Conservation (phyloP, 2,113 vertebrate species). For the Cercocebus atys region DNA sequence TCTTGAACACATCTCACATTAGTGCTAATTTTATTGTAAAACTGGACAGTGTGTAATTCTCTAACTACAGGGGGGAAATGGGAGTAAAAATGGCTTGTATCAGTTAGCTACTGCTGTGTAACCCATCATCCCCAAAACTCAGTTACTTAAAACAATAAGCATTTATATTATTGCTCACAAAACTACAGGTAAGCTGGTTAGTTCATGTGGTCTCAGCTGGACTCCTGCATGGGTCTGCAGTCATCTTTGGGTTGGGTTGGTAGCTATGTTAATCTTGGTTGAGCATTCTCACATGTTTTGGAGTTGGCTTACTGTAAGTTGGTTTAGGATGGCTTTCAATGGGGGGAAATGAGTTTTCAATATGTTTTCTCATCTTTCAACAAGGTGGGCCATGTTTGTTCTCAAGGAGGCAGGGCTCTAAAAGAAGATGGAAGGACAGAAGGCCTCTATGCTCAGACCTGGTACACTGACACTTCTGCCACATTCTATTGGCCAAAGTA, state of each 20-base stretch:
- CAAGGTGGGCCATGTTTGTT: not conserved
- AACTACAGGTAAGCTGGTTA: not conserved
- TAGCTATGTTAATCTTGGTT: not conserved
- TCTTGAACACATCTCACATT: constrained; percentile 23
- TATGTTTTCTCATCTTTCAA: not conserved
- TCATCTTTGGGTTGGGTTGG: not conserved
- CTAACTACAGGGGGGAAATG: not conserved
- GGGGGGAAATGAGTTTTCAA: not conserved
- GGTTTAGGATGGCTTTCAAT: not conserved
- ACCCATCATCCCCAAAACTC: not conserved
- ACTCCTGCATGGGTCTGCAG: not conserved
- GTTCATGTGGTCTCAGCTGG: not conserved
- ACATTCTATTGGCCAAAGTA: not conserved
- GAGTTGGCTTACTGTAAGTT: not conserved
- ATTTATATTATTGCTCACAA: not conserved
- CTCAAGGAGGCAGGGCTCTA: not conserved
- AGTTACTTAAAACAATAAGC: not conserved
- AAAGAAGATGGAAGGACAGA: not conserved
- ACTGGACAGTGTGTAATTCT: not conserved
- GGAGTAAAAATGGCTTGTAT: not conserved
- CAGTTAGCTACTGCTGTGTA: not conserved
- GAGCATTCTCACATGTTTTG: not conserved
- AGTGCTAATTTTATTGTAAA: constrained; percentile 3
- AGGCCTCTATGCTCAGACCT: not conserved
- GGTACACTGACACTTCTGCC: not conserved